Evolutionary conservation across 2,888 invertebrate species (phyloP).

Genomic region (Megamerina dolium): DNA sequence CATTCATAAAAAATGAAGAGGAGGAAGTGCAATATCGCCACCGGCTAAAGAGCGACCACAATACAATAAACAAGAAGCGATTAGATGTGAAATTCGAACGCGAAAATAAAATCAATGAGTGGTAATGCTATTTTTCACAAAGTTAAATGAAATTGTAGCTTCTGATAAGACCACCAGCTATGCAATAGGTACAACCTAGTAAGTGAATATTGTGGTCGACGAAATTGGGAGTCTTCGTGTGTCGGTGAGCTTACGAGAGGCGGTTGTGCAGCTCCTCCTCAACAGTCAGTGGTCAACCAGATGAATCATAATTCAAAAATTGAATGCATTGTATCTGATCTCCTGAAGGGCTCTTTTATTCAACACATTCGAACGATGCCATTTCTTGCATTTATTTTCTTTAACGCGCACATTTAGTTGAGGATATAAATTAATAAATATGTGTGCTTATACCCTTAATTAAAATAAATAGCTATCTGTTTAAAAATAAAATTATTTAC

Average conservation of each 20-base stretch:
- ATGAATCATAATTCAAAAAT: no score
- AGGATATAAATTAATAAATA: no score
- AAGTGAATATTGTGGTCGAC: background rate
- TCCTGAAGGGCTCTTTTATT: background rate
- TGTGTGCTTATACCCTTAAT: no score
- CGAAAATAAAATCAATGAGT: conserved; percentile 37
- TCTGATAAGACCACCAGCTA: conserved; percentile 48
- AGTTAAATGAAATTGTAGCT: conserved; percentile 37
- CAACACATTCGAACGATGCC: background rate
- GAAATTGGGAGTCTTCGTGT: background rate
- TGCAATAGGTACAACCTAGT: background rate
- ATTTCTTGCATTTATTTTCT: no score
- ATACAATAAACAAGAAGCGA: no score
- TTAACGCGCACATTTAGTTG: no score
- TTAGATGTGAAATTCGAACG: no score
- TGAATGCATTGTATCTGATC: background rate
- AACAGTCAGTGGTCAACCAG: no score
- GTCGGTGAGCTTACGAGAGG: no score
- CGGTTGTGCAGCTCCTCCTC: no score
- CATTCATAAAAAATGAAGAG: conserved; percentile 19
- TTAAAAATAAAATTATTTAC: no score
- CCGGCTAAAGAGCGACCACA: conserved; percentile 12
- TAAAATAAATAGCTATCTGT: no score
- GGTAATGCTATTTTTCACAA: conserved; percentile 39
- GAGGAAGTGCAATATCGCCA: conserved; percentile 20